phyloP scores from a whole-genome alignment of 2,888 invertebrate genomes.

The Bembecia ichneumoniformis region DNA sequence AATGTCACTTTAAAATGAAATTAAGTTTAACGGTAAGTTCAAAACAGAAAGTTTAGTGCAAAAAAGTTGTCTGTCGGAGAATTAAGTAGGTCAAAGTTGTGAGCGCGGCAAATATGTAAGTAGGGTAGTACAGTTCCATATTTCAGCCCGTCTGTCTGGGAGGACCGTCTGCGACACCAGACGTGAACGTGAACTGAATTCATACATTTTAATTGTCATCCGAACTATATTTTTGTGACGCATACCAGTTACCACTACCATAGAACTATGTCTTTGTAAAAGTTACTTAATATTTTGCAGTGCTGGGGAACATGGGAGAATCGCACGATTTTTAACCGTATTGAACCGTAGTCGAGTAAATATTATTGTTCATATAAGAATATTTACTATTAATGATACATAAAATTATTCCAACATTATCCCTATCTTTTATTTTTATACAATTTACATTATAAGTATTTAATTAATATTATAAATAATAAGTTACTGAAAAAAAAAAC shows the following conservation, averaged over 20 bases:
- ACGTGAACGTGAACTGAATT: slow-evolving; percentile 22
- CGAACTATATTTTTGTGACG: neutral
- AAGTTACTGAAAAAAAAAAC: no score
- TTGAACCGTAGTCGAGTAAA: no score
- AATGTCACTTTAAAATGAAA: neutral
- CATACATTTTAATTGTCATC: slow-evolving; percentile 13
- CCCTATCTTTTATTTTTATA: no score
- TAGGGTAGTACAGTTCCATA: slow-evolving; percentile 16
- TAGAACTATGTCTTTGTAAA: no score
- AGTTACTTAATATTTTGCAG: no score
- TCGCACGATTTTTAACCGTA: no score
- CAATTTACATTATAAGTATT: no score
- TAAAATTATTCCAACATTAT: no score
- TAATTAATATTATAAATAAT: no score
- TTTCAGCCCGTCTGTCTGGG: slow-evolving; percentile 12
- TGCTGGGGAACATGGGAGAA: no score
- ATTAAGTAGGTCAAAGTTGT: slow-evolving; percentile 54
- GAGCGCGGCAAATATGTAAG: slow-evolving; percentile 32
- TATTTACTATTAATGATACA: no score
- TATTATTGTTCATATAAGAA: no score
- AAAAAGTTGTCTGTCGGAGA: slow-evolving; percentile 40
- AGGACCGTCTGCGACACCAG: slow-evolving; percentile 14
- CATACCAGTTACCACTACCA: neutral
- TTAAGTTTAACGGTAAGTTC: neutral
- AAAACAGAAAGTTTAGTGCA: slow-evolving; percentile 17